Base-by-base conservation (phyloP, 2,888 invertebrate genomes). In the Apocheima hispidaria region DNA sequence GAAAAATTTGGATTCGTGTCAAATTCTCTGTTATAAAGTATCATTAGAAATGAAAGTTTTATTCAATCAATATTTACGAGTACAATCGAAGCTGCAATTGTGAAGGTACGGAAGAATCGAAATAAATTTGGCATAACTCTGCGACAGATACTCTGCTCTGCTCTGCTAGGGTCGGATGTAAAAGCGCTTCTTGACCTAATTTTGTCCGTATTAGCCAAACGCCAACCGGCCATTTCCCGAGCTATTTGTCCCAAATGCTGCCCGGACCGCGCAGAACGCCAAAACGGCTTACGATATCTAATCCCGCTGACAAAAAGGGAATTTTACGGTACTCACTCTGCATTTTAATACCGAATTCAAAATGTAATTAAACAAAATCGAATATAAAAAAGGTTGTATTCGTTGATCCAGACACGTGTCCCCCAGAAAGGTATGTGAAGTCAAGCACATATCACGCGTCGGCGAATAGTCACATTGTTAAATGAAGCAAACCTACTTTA, bases 101-200 rank as follows among this genome's bases (percentile, higher is more conserved):
- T 18, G 43, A 52, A 48, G 41, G 46, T 48, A 33, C 7, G 40
- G 49, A 54, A 49, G 75, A 78, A 79, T 81, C 73, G 66, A 79
- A 82, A 79, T 69, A 76, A 78, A 77, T 71, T 78, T 63, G 66
- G 62, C 58, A 76, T 81, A 79, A 81, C 79, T 78, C 69, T 70
- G 66, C 74, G 74, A 81, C 77, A 79, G 77, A n/a, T n/a, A n/a
- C n/a, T n/a, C n/a, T n/a, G n/a, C n/a, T n/a, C n/a, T n/a, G n/a
- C n/a, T n/a, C n/a, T n/a, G 75, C 66, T 74, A 72, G 46, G 56
- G 61, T 51, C 55, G 61, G 79, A 73, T 78, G 71, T 71, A 77
- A 69, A 65, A 69, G 63, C 73, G 70, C 79, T 74, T 81, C 83
- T 86, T 86, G 86, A 86, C 86, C 86, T 81, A 85, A 86, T 86